A percentile compares a stretch with the other conserved stretches of the same genome.
Evolutionary conservation across 2,113 vertebrate genomes (phyloP).

Genomic region (Gorsachius goisagi): DNA sequence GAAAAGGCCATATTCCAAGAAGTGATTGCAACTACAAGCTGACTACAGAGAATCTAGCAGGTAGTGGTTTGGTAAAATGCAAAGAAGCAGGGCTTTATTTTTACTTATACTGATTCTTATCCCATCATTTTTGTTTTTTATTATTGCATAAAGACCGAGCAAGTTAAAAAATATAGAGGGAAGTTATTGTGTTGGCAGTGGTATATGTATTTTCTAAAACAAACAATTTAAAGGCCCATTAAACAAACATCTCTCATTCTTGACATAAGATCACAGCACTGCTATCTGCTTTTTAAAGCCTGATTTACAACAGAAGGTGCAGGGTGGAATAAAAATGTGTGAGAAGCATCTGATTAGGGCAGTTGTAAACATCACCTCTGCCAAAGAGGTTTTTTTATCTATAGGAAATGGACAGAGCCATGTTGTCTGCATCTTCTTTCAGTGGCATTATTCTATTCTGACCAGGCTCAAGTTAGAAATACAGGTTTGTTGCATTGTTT

Average conservation of each 20-base stretch:
- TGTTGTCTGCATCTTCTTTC: not conserved
- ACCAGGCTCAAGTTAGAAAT: not conserved
- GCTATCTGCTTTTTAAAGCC: constrained; percentile 50
- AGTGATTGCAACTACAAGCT: not conserved
- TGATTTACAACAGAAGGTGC: constrained; percentile 49
- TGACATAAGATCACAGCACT: constrained; percentile 35
- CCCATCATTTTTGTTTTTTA: not conserved
- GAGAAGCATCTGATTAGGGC: constrained; percentile 3
- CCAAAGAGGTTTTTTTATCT: not conserved
- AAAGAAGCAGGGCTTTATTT: not conserved
- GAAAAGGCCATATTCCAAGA: not conserved
- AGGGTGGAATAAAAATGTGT: constrained; percentile 22
- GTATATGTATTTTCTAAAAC: constrained; percentile 11
- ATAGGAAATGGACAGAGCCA: not conserved
- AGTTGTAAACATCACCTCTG: not conserved
- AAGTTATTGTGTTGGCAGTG: constrained; percentile 8
- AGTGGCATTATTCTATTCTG: not conserved
- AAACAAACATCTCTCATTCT: constrained; percentile 54
- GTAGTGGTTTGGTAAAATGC: not conserved
- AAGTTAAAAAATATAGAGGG: constrained; percentile 11
- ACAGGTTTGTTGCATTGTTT: not conserved
- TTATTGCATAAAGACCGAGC: not conserved
- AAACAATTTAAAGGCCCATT: constrained; percentile 62
- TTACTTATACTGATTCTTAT: not conserved
- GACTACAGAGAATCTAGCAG: not conserved